Base-by-base conservation (phyloP, 1,140 invertebrate species). In the Phymorhynchus buccinoides region DNA sequence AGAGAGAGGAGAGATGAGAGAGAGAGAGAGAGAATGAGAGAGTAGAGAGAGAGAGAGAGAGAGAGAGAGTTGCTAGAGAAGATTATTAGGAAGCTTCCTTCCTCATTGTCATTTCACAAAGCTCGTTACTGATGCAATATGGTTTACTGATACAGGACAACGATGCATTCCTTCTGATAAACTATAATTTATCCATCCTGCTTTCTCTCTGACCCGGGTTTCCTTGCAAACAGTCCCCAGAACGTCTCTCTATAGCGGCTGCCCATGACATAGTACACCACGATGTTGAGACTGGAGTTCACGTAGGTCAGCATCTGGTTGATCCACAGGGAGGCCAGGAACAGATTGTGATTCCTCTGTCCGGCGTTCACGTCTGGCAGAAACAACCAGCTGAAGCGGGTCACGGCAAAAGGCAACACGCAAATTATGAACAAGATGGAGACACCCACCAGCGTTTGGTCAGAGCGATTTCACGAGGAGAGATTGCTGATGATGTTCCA, bases 361-460 rank as follows among this genome's bases (percentile, higher is more conserved):
- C 39, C 75, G n/a, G 39, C 27, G 41, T 78, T 78, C 37, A 78
- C 27, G 16, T 78, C 75, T 42, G 75, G 75, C 37, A 78, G 9
- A 30, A 78, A 78, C 1, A 78, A 7, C 37, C 37, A 44, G 14
- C 35, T 42, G 22, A 78, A 78, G 1, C 75, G 75, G 27, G 0
- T 37, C 37, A 41, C 35, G 14, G 41, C 37, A 27, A 41, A 37
- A 39, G 75, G 75, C 16, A 78, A 41, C 4, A 78, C 75, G 27
- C 75, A 78, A 0, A 78, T 14, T n/a, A 78, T 78, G 75, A 78
- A 78, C 75, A 78, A 27, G 27, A 78, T 42, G 37, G 75, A 78
- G 0, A 30, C 42, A 27, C 75, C 41, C 16, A 78, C 42, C 41
- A 78, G 39, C 75, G 42, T 78, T 44, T 78, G 75, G 75, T 78